phyloP scores from a whole-genome alignment of 2,888 invertebrate genomes.

The Koerneria pararmatus region DNA sequence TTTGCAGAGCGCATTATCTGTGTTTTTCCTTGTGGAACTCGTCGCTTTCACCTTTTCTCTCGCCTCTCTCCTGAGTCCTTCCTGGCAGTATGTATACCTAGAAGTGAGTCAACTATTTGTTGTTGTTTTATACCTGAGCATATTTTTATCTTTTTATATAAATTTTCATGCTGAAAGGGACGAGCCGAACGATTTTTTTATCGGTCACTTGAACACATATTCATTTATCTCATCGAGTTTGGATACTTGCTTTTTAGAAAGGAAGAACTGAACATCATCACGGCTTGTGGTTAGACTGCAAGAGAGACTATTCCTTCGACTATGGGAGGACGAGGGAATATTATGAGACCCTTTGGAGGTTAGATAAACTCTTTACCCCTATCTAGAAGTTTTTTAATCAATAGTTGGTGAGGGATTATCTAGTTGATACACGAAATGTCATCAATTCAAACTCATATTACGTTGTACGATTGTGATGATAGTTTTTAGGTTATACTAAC shows the following conservation, averaged over 20 bases:
- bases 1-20: conserved; percentile 41
- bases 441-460: too few relatives aligned
- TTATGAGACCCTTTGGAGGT: conserved; percentile 53
- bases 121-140: not conserved
- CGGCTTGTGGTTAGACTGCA: conserved; percentile 58
- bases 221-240: too few relatives aligned
- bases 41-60: conserved; percentile 48
- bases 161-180: too few relatives aligned
- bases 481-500: not conserved
- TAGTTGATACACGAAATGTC: too few relatives aligned
- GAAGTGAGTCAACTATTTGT: conserved; percentile 37
- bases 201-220: too few relatives aligned
- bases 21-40: conserved; percentile 48
- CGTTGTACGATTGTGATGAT: too few relatives aligned
- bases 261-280: conserved; percentile 59
- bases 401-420: too few relatives aligned
- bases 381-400: too few relatives aligned
- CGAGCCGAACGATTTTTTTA: too few relatives aligned
- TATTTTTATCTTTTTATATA: not conserved
- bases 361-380: conserved; percentile 14
- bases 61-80: conserved; percentile 49
- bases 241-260: conserved; percentile 42
- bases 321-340: conserved; percentile 56
- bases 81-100: conserved; percentile 56
- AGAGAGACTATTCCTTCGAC: conserved; percentile 56